A percentile compares a stretch with the other conserved stretches of the same genome.
These are phyloP conservation scores for Boloria euphrosyne DNA, from an alignment of 2,888 invertebrate species.

Conservation along the genomic window DNA sequence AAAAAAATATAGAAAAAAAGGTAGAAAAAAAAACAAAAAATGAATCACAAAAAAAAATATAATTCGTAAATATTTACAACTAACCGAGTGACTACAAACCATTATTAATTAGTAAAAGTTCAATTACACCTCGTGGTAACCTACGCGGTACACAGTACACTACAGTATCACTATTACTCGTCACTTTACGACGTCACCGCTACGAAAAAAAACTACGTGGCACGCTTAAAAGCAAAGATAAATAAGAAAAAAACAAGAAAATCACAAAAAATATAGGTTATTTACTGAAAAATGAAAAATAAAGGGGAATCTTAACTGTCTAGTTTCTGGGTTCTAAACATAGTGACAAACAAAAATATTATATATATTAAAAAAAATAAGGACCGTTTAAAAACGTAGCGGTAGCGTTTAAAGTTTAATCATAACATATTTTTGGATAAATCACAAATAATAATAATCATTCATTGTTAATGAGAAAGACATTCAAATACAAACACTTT, in stretches of 20 bases:
- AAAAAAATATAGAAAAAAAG: slow-evolving; percentile 42
- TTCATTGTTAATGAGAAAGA: background rate
- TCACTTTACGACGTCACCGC: slow-evolving; percentile 15
- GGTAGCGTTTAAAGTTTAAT: slow-evolving; percentile 12
- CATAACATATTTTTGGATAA: slow-evolving; percentile 14
- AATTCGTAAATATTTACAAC: slow-evolving; percentile 77
- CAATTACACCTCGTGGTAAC: slow-evolving; percentile 48
- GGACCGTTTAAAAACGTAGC: background rate
- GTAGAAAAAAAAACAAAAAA: slow-evolving; percentile 48
- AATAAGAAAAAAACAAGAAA: background rate
- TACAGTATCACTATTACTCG: slow-evolving; percentile 6
- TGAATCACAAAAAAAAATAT: slow-evolving; percentile 76
- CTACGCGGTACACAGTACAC: slow-evolving; percentile 33
- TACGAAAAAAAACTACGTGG: background rate
- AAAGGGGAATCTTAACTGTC: background rate
- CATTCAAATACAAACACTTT: background rate
- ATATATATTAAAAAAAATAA: background rate
- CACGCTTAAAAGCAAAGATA: background rate
- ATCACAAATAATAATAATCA: slow-evolving; percentile 21
- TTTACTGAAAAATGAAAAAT: background rate
- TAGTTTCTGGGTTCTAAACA: background rate
- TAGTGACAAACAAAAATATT: slow-evolving; percentile 3
- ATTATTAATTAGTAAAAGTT: slow-evolving; percentile 34
- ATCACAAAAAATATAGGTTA: background rate
- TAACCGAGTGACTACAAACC: slow-evolving; percentile 56